phyloP scores from a whole-genome alignment of 1,140 invertebrate species.

The Pseudomyrmex pallidus region DNA sequence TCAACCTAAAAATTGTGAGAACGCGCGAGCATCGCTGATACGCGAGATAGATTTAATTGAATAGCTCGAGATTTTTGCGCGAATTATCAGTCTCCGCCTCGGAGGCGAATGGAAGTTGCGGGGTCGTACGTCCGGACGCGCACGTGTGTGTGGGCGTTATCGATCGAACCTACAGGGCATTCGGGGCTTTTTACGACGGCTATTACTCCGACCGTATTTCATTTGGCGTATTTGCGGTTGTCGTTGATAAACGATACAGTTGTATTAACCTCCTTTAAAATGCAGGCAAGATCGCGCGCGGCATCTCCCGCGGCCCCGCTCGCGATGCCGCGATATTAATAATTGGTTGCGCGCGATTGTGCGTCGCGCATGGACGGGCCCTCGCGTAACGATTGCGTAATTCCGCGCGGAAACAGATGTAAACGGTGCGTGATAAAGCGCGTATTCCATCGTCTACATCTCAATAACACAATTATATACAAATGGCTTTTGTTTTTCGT shows the following conservation, averaged over 20 bases:
- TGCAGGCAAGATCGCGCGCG: conserved; percentile 15
- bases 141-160: conserved; percentile 74
- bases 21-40: conserved; percentile 1
- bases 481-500: conserved; percentile 1
- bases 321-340: conserved; percentile 64
- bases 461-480: conserved; percentile 11
- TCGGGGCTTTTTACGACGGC: conserved; percentile 69
- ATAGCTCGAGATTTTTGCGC: conserved; percentile 40
- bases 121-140: conserved; percentile 1
- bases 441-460: background rate
- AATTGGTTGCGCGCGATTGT: conserved; percentile 55
- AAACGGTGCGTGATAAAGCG: conserved; percentile 9
- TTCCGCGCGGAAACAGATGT: conserved; percentile 46
- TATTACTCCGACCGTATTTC: conserved; percentile 76
- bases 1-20: too few species aligned
- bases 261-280: conserved; percentile 72
- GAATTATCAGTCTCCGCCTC: conserved; percentile 54
- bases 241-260: conserved; percentile 77
- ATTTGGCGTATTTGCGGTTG: conserved; percentile 73
- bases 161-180: conserved; percentile 71
- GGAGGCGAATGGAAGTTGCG: conserved; percentile 34
- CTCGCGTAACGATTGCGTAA: conserved; percentile 67
- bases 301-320: conserved; percentile 32
- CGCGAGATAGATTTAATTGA: conserved; percentile 42
- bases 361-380: conserved; percentile 31